phyloP scores from a whole-genome alignment of 2,113 vertebrate genomes.

The Sylvietta virens region DNA sequence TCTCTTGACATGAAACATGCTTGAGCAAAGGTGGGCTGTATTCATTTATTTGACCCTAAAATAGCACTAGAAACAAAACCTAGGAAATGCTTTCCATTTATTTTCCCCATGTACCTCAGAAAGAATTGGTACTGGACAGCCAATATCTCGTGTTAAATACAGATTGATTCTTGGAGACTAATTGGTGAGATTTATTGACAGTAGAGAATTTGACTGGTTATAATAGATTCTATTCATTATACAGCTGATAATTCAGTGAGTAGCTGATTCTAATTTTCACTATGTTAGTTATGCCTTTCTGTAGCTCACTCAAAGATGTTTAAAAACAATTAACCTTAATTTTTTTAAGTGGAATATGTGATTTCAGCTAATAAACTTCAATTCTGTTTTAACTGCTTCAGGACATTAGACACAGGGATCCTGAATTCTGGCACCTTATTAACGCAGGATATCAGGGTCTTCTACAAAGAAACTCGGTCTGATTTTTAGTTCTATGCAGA shows the following conservation, averaged over 20 bases:
- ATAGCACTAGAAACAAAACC: neutral
- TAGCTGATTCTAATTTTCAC: neutral
- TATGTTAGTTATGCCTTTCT: neutral
- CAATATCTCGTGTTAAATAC: neutral
- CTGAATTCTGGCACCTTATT: neutral
- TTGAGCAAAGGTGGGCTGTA: neutral
- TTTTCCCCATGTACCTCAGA: neutral
- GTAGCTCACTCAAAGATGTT: neutral
- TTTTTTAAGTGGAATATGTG: neutral
- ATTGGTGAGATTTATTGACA: constrained; percentile 19
- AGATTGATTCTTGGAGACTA: constrained; percentile 30
- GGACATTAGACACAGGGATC: accelerated
- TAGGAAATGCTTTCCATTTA: neutral
- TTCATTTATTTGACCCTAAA: neutral
- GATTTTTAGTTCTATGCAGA: neutral
- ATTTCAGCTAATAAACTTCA: constrained; percentile 8
- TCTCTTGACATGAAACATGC: neutral
- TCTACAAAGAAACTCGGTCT: neutral
- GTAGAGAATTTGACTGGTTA: neutral
- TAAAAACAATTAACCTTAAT: constrained; percentile 28
- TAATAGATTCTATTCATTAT: neutral
- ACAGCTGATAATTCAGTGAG: neutral
- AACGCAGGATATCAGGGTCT: neutral
- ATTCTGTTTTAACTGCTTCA: neutral
- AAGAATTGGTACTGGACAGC: neutral